These are phyloP conservation scores for Amblyteles armatorius DNA, from an alignment of 2,888 invertebrate genomes.

Conservation along the genomic window DNA sequence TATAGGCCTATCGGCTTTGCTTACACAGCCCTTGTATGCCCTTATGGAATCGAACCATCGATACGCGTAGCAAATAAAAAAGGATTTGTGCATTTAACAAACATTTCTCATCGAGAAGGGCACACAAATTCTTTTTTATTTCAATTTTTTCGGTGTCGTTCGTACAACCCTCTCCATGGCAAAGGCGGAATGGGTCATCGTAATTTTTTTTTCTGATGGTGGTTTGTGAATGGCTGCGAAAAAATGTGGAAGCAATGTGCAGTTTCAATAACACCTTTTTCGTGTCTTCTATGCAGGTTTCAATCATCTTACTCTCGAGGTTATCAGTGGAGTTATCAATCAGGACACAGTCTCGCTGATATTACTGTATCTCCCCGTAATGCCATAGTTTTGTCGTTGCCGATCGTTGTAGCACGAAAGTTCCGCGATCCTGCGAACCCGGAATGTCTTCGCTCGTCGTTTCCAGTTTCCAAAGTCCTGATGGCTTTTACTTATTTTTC, in stretches of 20 bases:
- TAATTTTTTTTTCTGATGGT: too few relatives aligned
- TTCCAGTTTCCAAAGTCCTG: not conserved
- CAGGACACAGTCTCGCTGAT: not conserved
- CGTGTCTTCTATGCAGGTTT: not conserved
- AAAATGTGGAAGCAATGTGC: not conserved
- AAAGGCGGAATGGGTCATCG: too few relatives aligned
- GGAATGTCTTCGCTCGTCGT: not conserved
- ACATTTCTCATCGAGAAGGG: too few relatives aligned
- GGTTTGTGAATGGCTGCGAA: too few relatives aligned
- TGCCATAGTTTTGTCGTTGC: not conserved
- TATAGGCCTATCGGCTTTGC: not conserved
- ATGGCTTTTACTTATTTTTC: not conserved
- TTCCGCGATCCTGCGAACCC: constrained; percentile 8
- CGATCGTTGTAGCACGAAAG: not conserved
- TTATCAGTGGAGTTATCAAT: not conserved
- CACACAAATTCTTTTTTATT: too few relatives aligned
- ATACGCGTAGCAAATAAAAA: not conserved
- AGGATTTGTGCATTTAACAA: not conserved
- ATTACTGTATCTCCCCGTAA: constrained; percentile 3
- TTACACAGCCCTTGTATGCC: not conserved
- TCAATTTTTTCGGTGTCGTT: too few relatives aligned
- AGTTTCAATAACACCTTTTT: not conserved
- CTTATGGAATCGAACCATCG: not conserved
- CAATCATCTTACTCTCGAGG: not conserved
- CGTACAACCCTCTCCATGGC: too few relatives aligned